Evolutionary conservation across 2,113 vertebrate species (phyloP).

Genomic region (Scolopax mira): DNA sequence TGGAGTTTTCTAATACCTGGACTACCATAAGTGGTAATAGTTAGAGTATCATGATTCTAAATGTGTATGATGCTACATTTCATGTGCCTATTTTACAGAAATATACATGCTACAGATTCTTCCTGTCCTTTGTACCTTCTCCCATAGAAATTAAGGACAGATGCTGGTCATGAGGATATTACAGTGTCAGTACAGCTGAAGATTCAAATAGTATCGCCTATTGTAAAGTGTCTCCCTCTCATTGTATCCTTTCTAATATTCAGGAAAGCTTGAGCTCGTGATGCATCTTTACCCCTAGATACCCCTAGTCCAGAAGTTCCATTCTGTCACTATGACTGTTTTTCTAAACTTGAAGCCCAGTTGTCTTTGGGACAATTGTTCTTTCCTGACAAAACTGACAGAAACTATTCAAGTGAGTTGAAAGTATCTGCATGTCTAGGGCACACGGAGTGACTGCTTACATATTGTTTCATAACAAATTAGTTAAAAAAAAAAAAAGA

Average conservation of each 20-base stretch:
- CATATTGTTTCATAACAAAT: accelerated
- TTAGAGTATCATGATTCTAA: not conserved
- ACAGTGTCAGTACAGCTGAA: not conserved
- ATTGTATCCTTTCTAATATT: not conserved
- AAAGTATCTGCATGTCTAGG: not conserved
- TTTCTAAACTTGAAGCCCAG: not conserved
- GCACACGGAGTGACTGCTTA: not conserved
- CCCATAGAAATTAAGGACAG: not conserved
- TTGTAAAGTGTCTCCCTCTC: not conserved
- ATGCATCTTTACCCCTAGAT: not conserved
- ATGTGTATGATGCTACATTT: not conserved
- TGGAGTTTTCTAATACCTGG: not conserved
- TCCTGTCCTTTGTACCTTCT: not conserved
- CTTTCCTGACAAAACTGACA: not conserved
- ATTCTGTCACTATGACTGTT: not conserved
- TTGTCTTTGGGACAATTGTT: not conserved
- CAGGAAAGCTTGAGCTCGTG: not conserved
- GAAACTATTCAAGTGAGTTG: not conserved
- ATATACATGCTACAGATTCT: not conserved
- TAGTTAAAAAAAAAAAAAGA: not conserved
- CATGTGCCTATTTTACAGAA: not conserved
- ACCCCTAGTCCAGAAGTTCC: not conserved
- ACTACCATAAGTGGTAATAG: not conserved
- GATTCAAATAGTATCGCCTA: not conserved
- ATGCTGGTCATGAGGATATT: not conserved